Conservation (phyloP, 2,797 vertebrate species). For the Paratrypauchen microcephalus region DNA sequence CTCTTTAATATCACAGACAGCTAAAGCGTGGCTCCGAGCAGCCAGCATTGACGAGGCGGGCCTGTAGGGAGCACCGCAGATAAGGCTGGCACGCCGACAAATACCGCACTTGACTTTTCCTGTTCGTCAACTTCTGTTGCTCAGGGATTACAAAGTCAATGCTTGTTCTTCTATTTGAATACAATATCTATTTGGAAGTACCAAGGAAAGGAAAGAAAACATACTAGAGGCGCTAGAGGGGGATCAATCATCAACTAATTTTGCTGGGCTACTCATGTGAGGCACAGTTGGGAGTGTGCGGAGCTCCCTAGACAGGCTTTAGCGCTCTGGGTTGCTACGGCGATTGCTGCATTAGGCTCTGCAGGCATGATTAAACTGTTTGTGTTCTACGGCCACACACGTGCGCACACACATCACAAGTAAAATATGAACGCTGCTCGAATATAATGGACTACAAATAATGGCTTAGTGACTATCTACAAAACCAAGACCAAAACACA, state of each 20-base stretch:
- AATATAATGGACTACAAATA: conserved; percentile 34
- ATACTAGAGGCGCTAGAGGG: conserved; percentile 65
- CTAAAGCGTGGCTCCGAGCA: conserved; percentile 78
- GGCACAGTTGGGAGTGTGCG: conserved; percentile 67
- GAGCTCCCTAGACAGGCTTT: conserved; percentile 66
- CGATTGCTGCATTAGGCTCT: conserved; percentile 65
- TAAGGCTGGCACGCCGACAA: conserved; percentile 82
- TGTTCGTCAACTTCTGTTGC: conserved; percentile 76
- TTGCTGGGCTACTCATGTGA: conserved; percentile 78
- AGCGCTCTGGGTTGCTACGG: conserved; percentile 47
- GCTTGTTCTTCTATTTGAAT: conserved; percentile 84
- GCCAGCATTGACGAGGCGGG: conserved; percentile 83
- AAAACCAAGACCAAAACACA: conserved; percentile 30
- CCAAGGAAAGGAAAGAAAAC: conserved; percentile 39
- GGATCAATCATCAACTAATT: conserved; percentile 84
- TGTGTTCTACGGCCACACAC: conserved; percentile 52
- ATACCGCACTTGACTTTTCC: conserved; percentile 84
- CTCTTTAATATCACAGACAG: conserved; percentile 81
- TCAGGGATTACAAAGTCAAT: conserved; percentile 84
- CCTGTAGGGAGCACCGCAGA: conserved; percentile 81
- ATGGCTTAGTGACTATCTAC: conserved; percentile 31
- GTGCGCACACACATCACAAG: conserved; percentile 8
- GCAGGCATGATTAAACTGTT: conserved; percentile 71
- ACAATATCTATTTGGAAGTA: conserved; percentile 77
- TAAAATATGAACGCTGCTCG: conserved; percentile 36